Conservation (phyloP, 2,888 invertebrate genomes). For the Thecophora atra region DNA sequence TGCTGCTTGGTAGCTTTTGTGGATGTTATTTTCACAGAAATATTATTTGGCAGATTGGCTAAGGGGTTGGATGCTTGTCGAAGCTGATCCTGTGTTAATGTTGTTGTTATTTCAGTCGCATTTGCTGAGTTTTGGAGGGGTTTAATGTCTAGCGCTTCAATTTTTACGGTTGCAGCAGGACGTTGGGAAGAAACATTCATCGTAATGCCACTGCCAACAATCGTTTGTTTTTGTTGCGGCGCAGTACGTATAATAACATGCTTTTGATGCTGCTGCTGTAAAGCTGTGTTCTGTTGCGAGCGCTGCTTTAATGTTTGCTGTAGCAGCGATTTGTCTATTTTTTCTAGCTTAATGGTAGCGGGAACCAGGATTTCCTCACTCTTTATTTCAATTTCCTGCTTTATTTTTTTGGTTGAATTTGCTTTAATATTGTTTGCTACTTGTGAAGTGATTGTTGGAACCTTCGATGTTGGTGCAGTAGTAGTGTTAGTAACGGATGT, state of each 20-base stretch:
- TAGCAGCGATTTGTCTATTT: conserved; percentile 51
- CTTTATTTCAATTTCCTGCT: conserved; percentile 63
- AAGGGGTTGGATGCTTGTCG: conserved; percentile 56
- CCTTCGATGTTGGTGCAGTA: conserved; percentile 29
- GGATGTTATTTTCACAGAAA: conserved; percentile 63
- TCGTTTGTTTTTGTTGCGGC: conserved; percentile 49
- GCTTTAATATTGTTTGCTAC: conserved; percentile 34
- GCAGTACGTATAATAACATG: conserved; percentile 53
- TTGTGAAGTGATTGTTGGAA: conserved; percentile 37
- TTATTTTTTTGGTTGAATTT: conserved; percentile 47
- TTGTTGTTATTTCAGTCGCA: conserved; percentile 45
- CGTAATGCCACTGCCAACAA: conserved; percentile 41
- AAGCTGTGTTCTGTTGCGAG: conserved; percentile 49
- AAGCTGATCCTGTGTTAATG: conserved; percentile 54
- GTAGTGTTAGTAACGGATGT: conserved; percentile 38
- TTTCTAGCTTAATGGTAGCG: conserved; percentile 59
- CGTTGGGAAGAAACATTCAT: conserved; percentile 39
- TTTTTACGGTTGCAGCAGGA: conserved; percentile 53
- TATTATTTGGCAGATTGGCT: conserved; percentile 63
- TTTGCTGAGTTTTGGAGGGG: conserved; percentile 50
- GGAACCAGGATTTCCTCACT: conserved; percentile 61
- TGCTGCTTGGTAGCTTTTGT: conserved; percentile 55
- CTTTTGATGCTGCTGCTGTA: conserved; percentile 50
- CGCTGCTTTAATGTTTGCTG: conserved; percentile 34
- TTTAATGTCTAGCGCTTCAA: conserved; percentile 62